Evolutionary conservation across 2,113 vertebrate genomes (phyloP).

Genomic region (Tupaia tana): DNA sequence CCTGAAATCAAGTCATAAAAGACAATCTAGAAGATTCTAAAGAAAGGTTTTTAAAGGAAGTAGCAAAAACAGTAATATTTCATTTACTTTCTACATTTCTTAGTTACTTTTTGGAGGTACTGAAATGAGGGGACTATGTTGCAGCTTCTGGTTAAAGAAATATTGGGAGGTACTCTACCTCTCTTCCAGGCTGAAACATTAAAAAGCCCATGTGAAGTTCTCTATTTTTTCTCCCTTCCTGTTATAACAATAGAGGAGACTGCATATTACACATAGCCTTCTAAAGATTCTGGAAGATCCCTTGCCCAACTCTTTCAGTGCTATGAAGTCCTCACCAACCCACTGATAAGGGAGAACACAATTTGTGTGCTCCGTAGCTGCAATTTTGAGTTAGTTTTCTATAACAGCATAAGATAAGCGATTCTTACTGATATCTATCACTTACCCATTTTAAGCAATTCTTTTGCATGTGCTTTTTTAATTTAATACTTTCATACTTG

Average conservation of each 20-base stretch:
- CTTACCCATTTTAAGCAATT: background rate
- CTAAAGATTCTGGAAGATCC: background rate
- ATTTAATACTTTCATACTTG: too few relatives aligned
- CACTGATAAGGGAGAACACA: too few relatives aligned
- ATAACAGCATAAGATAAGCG: background rate
- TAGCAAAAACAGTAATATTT: background rate
- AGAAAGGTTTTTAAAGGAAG: background rate
- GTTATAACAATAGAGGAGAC: background rate
- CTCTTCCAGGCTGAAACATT: background rate
- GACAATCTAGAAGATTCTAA: background rate
- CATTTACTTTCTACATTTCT: background rate
- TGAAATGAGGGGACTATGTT: background rate
- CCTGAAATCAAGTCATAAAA: background rate
- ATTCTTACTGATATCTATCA: background rate
- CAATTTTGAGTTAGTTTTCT: background rate
- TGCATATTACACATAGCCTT: background rate
- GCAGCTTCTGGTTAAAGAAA: background rate
- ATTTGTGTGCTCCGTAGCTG: background rate
- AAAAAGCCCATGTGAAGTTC: background rate
- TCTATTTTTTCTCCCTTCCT: background rate
- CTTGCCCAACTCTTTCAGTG: background rate
- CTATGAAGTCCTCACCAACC: rapidly evolving
- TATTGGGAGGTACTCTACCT: background rate
- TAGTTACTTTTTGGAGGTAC: background rate
- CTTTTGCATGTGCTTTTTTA: background rate